phyloP scores from a whole-genome alignment of 2,888 invertebrate genomes.

The Agelastica alni region DNA sequence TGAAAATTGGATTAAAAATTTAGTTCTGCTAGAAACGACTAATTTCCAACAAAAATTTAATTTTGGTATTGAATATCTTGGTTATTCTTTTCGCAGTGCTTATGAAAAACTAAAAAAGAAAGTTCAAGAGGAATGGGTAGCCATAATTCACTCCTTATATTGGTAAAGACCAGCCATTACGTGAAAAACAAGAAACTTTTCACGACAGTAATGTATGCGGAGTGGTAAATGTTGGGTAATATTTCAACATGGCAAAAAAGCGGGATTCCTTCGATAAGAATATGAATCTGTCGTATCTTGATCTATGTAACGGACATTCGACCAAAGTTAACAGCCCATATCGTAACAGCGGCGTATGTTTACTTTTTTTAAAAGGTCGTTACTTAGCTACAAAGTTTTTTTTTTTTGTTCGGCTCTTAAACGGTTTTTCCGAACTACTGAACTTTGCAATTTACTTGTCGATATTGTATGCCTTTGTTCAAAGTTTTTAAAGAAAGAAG shows the following conservation, averaged over 20 bases:
- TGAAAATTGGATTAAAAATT: too few species aligned
- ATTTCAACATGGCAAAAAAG: slow-evolving; percentile 39
- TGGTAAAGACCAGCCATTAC: slow-evolving; percentile 13
- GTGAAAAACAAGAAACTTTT: slow-evolving; percentile 18
- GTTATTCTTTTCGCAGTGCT: too few species aligned
- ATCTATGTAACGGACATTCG: slow-evolving; percentile 18
- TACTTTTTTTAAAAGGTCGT: too few species aligned
- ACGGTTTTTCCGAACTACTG: too few species aligned
- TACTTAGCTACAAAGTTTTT: too few species aligned
- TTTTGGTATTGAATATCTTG: too few species aligned
- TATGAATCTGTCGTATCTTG: slow-evolving; percentile 36
- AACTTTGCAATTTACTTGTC: too few species aligned
- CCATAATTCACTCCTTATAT: slow-evolving; percentile 9
- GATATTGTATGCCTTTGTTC: too few species aligned
- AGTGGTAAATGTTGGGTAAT: slow-evolving; percentile 42
- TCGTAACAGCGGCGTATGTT: slow-evolving; percentile 6
- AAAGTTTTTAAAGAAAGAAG: too few species aligned
- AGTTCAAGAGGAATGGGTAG: slow-evolving; percentile 9
- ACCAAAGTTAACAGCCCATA: slow-evolving; percentile 5
- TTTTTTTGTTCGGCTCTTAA: too few species aligned
- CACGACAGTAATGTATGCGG: slow-evolving; percentile 39
- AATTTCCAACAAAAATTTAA: too few species aligned
- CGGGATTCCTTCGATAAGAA: slow-evolving; percentile 35
- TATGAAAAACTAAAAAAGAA: neutral
- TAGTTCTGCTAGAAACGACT: too few species aligned